Percentiles rank a stretch among this genome's conserved stretches.
Evolutionary conservation across 2,113 vertebrate species (phyloP).

Genomic region (Onychorhynchus coronatus): DNA sequence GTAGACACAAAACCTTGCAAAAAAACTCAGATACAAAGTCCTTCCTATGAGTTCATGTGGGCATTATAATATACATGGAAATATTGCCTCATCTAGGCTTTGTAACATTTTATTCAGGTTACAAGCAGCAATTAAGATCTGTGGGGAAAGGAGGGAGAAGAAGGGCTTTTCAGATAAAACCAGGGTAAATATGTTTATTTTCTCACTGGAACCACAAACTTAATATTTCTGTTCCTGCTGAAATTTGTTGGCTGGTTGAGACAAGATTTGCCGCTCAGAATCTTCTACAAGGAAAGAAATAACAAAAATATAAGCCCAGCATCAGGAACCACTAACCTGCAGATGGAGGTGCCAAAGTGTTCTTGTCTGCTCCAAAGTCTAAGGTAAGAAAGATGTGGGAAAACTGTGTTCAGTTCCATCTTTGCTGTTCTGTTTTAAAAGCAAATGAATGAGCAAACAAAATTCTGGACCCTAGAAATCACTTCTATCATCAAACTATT

Average conservation of each 20-base stretch:
- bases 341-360: neutral
- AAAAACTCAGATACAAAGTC: neutral
- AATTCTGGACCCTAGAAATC: neutral
- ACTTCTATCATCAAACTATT: neutral
- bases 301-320: neutral
- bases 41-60: neutral
- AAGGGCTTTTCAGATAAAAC: neutral
- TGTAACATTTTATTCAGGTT: neutral
- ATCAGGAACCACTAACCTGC: fast-evolving
- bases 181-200: neutral
- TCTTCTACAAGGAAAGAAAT: neutral
- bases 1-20: neutral
- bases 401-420: neutral
- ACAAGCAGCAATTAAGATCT: neutral
- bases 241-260: neutral
- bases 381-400: neutral
- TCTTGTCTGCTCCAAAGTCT: neutral
- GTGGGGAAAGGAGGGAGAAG: neutral
- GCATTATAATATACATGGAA: neutral
- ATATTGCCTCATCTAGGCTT: neutral
- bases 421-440: neutral
- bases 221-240: neutral
- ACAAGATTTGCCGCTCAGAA: neutral
- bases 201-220: neutral
- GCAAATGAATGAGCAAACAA: neutral